Evolutionary conservation across 2,888 invertebrate species (phyloP).

Genomic region (Plagodis pulveraria): DNA sequence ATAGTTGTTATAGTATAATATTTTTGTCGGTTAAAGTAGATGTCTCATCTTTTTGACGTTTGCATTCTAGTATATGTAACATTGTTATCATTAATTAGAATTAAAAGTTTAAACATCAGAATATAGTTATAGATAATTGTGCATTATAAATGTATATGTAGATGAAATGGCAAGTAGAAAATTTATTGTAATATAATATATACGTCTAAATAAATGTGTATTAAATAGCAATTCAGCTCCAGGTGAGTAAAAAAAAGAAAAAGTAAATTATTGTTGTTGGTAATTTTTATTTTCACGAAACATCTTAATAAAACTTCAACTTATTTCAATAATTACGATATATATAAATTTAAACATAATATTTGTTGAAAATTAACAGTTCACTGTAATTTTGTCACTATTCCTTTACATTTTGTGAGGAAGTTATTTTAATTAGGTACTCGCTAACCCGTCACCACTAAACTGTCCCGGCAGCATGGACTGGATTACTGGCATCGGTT

Average conservation of each 20-base stretch:
- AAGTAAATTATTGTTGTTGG: slow-evolving; percentile 17
- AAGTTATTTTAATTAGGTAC: no score
- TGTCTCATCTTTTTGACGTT: no score
- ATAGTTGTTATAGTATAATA: no score
- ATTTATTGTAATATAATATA: slow-evolving; percentile 7
- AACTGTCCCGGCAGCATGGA: no score
- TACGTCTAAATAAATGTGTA: slow-evolving; percentile 37
- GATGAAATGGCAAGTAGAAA: slow-evolving; percentile 12
- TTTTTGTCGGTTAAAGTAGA: no score
- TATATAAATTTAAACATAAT: no score
- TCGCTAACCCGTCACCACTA: no score
- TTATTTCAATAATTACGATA: neutral
- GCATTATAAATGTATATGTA: slow-evolving; percentile 14
- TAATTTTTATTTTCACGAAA: neutral
- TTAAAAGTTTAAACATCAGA: neutral
- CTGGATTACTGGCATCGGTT: no score
- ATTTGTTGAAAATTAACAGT: no score
- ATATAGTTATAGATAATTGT: slow-evolving; percentile 6
- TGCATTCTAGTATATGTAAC: neutral
- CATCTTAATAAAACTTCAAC: neutral
- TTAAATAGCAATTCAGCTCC: slow-evolving; percentile 57
- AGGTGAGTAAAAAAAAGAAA: slow-evolving; percentile 61
- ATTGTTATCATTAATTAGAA: neutral
- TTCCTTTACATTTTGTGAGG: no score
- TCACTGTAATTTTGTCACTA: no score